Evolutionary conservation across 2,797 vertebrate species (phyloP), one percentile per base, ranked within the genome.

Genomic region (Gallinago stenura): DNA sequence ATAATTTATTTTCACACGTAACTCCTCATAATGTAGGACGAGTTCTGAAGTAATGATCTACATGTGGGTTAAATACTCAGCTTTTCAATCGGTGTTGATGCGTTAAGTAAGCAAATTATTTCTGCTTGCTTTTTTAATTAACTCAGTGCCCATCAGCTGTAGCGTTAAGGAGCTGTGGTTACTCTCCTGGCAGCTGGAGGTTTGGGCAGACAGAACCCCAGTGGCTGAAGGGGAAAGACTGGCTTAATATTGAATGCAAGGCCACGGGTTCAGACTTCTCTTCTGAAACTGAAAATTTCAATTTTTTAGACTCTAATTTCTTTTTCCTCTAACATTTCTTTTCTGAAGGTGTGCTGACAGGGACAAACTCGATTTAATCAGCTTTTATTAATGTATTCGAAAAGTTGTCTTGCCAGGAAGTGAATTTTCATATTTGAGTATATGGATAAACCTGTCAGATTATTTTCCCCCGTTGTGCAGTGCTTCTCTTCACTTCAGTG

Each of bases 41-140:
- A 33, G 14, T 53, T 92, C 14, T 58, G 66, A 82, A 92, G 50
- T 7, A 14, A n/a, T 2, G 0, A 0, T 19, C n/a, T 68, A 7
- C 4, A 24, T 46, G 0, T 0, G 4, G 62, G 50, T 64, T 87
- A 45, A 90, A 89, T 60, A 48, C 17, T 70, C 7, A 73, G 37
- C 41, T 85, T 87, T 19, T 46, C 33, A 45, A 3, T 41, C 6
- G 10, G 15, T 82, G 87, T 82, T 83, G 68, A 78, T 83, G 68
- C 0, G 0, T 89, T 89, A 43, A 83, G 30, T 13, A 64, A 76
- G 65, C 46, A 69, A 91, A 82, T 90, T 39, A 87, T 73, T 90
- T 95, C 71, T 84, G 41, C 53, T 85, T 77, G 48, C 4, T 24
- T 83, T 90, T 90, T 73, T 3, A 58, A 82, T 93, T 82, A 58